Evolutionary conservation across 1,140 invertebrate species (phyloP), one percentile per base, ranked within the genome.

Genomic region (Calephelis nemesis): DNA sequence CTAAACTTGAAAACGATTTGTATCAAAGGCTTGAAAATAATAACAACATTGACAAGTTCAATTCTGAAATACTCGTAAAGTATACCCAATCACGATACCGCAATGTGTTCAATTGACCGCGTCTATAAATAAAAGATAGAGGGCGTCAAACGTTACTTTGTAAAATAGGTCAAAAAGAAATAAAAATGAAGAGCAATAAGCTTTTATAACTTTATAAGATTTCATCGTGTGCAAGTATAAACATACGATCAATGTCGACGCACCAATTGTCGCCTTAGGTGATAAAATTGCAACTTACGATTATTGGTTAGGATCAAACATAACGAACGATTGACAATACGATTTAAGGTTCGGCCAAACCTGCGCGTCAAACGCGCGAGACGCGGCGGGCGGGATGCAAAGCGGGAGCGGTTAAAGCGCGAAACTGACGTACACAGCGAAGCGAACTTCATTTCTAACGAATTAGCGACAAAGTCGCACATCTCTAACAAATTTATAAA

Each of bases 141-240:
- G 70, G 69, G 74, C 70, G 63, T 72, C 74, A 69, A 78, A 74
- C 76, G 69, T 71, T 75, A 73, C 73, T 78, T 71, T 81, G 69
- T 75, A 74, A 78, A 79, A 83, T 70, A 62, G 69, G 71, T 68
- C 73, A 81, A 79, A 66, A 79, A 78, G 70, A 83, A 84, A 83
- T 74, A 81, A 82, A 84, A 84, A 77, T 39, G 71, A 74, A 74
- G 70, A 70, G 79, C 81, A 82, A 79, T 81, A 82, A 84, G 78
- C 75, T 72, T 85, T 85, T 85, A 80, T 83, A 86, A 85, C 77
- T 86, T 83, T 83, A 87, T 86, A 82, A 84, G 77, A 72, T 66
- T 67, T 74, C 75, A 73, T 74, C 79, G 78, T 87, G 80, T 84
- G 77, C 71, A 75, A 72, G 79, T 78, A 82, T 85, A 89, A 81